Percentiles rank a stretch among this genome's conserved stretches.
Conservation (phyloP, 2,113 vertebrate species). For the Ciconia boyciana region DNA sequence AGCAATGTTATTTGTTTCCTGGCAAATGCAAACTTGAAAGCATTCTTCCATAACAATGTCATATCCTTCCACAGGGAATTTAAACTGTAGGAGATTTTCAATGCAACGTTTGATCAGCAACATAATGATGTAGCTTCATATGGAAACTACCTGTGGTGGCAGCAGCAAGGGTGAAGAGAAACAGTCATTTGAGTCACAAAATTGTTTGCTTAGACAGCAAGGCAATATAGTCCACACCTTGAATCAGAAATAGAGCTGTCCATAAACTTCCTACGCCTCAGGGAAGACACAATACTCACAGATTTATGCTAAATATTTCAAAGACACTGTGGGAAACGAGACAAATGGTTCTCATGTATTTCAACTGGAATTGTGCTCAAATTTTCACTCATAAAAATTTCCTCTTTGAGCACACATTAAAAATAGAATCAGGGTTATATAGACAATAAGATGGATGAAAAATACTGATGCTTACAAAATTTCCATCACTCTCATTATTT, state of each 20-base stretch:
- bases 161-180: neutral
- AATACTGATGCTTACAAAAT: neutral
- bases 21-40: neutral
- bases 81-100: neutral
- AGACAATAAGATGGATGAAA: neutral
- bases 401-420: neutral
- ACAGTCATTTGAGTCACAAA: neutral
- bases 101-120: neutral
- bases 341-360: neutral
- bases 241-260: neutral
- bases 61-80: neutral
- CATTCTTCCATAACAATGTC: neutral
- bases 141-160: neutral
- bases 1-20: neutral
- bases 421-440: neutral
- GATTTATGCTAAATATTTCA: neutral
- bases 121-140: fast-evolving
- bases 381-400: neutral
- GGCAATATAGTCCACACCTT: neutral
- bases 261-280: neutral
- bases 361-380: neutral
- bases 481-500: neutral
- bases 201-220: neutral
- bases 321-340: neutral
- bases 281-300: neutral